Base-by-base conservation (phyloP, 2,797 vertebrate genomes). In the Poeciliopsis presidionis region DNA sequence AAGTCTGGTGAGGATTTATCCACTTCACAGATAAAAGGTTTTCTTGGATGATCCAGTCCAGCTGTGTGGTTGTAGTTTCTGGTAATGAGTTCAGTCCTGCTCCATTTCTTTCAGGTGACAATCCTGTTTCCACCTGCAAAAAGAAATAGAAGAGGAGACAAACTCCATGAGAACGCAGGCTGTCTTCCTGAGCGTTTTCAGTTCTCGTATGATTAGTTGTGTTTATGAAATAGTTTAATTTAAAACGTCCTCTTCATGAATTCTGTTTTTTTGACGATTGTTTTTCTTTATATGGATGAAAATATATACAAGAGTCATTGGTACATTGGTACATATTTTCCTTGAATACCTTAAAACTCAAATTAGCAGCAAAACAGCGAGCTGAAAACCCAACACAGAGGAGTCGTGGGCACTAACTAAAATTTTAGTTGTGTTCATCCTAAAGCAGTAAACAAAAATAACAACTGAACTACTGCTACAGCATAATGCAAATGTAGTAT, bases 61-160 rank as follows among this genome's bases (percentile, higher is more conserved):
- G 46, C 30, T 5, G 51, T 76, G 84, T 89, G 33, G 39, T n/a
- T 43, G 65, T 25, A 22, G 65, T 43, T 14, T 69, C 65, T 70
- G 67, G 67, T 70, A 28, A 70, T 70, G 25, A 70, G 41, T 45
- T 45, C 16, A 70, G 41, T 45, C n/a, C 22, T 45, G 22, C 41
- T 45, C 41, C 22, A 5, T 45, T 70, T 45, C 41, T 70, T 28
- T 70, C 41, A 70, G 41, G 67, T 70, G 39, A 45, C 67, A 45
- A 45, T 28, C 22, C 25, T 5, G 4, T 67, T 41, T 41, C 11
- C 36, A 67, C 36, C 67, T 70, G 41, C 2, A 67, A 41, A 67
- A 5, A 4, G 20, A 41, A 39, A 41, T 5, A 41, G 16, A 36
- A 25, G 20, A 41, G 20, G 3, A 67, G 8, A 41, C 22, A 20